Evolutionary conservation across 2,113 vertebrate genomes (phyloP).

Genomic region (Erythrocercus mccallii): DNA sequence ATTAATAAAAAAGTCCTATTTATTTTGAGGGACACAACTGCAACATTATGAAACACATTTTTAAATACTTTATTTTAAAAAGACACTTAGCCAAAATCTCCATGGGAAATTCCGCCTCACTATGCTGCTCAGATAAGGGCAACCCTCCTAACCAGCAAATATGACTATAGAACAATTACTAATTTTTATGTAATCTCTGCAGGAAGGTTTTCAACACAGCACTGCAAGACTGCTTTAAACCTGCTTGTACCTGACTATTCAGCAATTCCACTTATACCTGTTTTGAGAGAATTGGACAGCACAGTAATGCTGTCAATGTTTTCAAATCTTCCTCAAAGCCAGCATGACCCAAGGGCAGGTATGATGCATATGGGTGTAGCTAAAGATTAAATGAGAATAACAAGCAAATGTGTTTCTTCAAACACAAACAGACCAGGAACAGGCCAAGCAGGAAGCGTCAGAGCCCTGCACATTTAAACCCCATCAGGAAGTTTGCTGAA

Average conservation of each 20-base stretch:
- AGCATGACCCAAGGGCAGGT: neutral
- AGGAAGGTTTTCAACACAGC: neutral
- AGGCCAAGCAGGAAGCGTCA: slow-evolving; percentile 8
- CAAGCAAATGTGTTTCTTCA: neutral
- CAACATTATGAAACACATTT: neutral
- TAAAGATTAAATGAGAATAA: slow-evolving; percentile 8
- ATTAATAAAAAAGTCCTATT: neutral
- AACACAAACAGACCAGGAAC: neutral
- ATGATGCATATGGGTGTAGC: neutral
- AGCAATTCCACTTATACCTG: neutral
- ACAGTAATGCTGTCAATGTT: neutral
- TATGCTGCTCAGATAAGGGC: neutral
- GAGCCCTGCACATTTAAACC: neutral
- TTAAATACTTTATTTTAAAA: neutral
- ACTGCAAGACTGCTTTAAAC: neutral
- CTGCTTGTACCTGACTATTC: neutral
- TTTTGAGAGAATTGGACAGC: neutral
- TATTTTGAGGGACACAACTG: neutral
- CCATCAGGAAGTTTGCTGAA: neutral
- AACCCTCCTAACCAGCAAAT: neutral
- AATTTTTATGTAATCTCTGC: neutral
- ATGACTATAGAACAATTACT: neutral
- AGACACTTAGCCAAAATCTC: neutral
- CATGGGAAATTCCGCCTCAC: neutral
- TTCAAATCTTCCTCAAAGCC: neutral